Evolutionary conservation across 2,113 vertebrate species (phyloP).

Genomic region (Pomatostomus ruficeps): DNA sequence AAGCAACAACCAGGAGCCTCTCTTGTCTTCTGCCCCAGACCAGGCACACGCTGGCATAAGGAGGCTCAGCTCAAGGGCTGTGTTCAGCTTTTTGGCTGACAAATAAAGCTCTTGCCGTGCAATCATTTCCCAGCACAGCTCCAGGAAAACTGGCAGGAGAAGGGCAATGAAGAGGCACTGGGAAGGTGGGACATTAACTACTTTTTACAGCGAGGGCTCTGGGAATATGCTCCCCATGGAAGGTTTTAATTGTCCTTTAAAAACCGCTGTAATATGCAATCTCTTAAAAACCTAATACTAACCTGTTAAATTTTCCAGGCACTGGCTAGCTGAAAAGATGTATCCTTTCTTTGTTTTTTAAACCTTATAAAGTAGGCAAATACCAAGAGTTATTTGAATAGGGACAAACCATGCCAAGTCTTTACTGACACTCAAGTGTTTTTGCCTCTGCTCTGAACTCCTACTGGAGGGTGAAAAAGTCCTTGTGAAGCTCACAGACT

Average conservation of each 20-base stretch:
- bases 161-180: not conserved
- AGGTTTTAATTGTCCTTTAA: constrained; percentile 30
- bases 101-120: not conserved
- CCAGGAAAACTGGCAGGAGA: not conserved
- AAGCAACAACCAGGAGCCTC: not conserved
- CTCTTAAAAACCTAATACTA: constrained; percentile 33
- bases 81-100: not conserved
- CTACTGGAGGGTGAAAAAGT: not conserved
- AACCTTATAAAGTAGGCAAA: constrained; percentile 35
- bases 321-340: not conserved
- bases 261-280: not conserved
- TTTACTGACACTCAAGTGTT: not conserved
- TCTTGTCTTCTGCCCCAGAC: not conserved
- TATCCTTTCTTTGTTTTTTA: not conserved
- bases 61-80: not conserved
- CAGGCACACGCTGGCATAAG: not conserved
- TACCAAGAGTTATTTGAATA: constrained; percentile 39
- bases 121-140: not conserved
- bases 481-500: not conserved
- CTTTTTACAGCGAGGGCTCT: not conserved
- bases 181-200: not conserved
- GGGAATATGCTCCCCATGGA: not conserved
- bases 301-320: constrained; percentile 46
- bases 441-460: not conserved
- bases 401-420: constrained; percentile 21